Conservation (phyloP, 1,140 invertebrate genomes). For the Scaptomyza hsui region DNA sequence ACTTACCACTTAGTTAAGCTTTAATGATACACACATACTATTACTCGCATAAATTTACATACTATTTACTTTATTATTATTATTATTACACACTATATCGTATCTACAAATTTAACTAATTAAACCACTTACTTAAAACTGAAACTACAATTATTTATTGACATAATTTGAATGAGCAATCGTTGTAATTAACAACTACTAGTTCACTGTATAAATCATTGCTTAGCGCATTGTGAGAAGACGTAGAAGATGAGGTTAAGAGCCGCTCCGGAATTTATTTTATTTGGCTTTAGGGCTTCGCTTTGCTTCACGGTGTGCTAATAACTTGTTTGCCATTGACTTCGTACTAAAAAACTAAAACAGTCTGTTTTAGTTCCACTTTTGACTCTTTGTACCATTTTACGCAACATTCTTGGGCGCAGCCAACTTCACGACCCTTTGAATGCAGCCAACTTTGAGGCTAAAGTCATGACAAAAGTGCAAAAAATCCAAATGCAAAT, state of each 20-base stretch:
- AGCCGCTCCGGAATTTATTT: constrained; percentile 32
- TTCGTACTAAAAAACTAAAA: neutral
- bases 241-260: constrained; percentile 23
- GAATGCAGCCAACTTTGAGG: too few relatives aligned
- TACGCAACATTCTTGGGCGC: neutral
- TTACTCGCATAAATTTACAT: neutral
- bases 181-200: constrained; percentile 31
- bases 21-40: neutral
- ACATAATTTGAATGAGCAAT: constrained; percentile 8
- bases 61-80: neutral
- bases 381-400: neutral
- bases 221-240: constrained; percentile 8
- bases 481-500: too few relatives aligned
- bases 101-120: neutral
- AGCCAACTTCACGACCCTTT: too few relatives aligned
- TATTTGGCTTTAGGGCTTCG: constrained; percentile 25
- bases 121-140: neutral
- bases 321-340: constrained; percentile 27
- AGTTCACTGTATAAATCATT: constrained; percentile 33
- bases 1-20: constrained; percentile 2
- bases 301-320: constrained; percentile 16
- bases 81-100: constrained; percentile 1
- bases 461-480: too few relatives aligned
- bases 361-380: neutral
- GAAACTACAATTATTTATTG: constrained; percentile 10